These are phyloP conservation scores for Tokudaia tokunoshimensis DNA, from an alignment of 2,797 vertebrate species.

Conservation along the genomic window DNA sequence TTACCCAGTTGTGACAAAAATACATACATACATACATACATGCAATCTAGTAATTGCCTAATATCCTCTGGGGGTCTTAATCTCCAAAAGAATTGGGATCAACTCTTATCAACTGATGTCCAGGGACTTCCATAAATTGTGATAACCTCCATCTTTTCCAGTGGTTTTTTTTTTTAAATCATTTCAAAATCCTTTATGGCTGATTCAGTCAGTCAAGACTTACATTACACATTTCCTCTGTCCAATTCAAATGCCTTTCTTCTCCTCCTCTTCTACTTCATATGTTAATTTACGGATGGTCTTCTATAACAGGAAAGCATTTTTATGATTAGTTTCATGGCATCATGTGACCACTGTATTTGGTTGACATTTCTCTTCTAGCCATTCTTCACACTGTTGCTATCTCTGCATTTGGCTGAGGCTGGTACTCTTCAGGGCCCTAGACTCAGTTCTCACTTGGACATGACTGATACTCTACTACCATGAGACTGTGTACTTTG, in stretches of 20 bases:
- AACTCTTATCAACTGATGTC: neutral
- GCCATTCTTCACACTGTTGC: neutral
- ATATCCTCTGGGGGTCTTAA: neutral
- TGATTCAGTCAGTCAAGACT: neutral
- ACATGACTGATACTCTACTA: neutral
- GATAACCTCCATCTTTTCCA: neutral
- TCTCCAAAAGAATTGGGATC: neutral
- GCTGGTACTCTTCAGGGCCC: neutral
- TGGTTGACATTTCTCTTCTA: neutral
- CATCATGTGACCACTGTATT: neutral
- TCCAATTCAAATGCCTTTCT: neutral
- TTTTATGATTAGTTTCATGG: neutral
- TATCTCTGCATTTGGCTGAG: neutral
- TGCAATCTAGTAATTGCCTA: neutral
- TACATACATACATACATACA: neutral
- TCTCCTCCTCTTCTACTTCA: neutral
- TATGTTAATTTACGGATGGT: neutral
- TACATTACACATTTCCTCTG: neutral
- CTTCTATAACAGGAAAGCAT: too few species aligned
- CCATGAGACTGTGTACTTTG: neutral
- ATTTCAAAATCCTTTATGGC: slow-evolving; percentile 38
- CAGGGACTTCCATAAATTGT: neutral
- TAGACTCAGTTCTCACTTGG: neutral
- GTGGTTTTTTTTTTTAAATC: neutral
- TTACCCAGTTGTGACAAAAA: neutral